phyloP scores from a whole-genome alignment of 1,140 invertebrate genomes.

The Zeugodacus cucurbitae region DNA sequence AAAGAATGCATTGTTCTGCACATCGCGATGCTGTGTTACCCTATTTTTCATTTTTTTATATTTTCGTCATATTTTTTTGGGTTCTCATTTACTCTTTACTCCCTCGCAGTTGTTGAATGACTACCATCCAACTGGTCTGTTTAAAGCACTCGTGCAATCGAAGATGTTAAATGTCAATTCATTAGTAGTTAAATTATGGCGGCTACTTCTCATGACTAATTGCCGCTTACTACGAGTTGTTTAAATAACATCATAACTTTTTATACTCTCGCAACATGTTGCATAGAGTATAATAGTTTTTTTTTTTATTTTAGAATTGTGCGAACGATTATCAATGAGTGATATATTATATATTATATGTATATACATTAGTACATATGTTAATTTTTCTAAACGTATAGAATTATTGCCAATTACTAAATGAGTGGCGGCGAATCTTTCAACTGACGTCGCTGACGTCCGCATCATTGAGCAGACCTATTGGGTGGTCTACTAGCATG shows the following conservation, averaged over 20 bases:
- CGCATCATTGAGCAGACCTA: neutral
- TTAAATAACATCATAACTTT: slow-evolving; percentile 20
- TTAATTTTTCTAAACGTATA: neutral
- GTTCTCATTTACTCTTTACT: neutral
- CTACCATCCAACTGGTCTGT: no score
- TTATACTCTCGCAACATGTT: no score
- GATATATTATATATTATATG: neutral
- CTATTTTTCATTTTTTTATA: neutral
- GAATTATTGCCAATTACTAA: neutral
- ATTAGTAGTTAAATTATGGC: slow-evolving; percentile 19
- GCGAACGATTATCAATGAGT: neutral
- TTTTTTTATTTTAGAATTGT: neutral
- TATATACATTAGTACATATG: neutral
- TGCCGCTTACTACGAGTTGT: neutral
- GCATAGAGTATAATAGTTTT: no score
- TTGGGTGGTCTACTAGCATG: neutral
- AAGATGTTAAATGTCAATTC: slow-evolving; percentile 52
- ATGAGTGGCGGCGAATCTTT: neutral
- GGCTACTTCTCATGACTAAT: slow-evolving; percentile 12
- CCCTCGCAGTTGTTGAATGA: neutral
- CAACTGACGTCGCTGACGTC: slow-evolving; percentile 3
- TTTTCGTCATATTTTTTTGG: neutral
- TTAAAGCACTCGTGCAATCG: no score
- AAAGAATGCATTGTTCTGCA: neutral
- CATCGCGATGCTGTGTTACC: neutral